Evolutionary conservation across 1,140 invertebrate genomes (phyloP), one percentile per base, ranked within the genome.

Genomic region (Halesus radiatus): DNA sequence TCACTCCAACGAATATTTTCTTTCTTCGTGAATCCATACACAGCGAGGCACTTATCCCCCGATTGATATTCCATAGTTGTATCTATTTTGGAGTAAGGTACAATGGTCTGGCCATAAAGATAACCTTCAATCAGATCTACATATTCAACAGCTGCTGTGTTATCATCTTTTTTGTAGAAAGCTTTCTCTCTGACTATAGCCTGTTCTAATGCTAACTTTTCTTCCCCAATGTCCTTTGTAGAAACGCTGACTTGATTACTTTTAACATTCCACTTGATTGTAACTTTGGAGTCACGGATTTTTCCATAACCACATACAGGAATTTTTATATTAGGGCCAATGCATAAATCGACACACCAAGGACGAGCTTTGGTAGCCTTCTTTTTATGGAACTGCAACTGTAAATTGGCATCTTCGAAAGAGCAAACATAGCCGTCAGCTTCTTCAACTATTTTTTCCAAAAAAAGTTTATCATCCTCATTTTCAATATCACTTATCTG

Each of bases 281-380:
- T 79, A 64, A 86, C 81, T 78, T 86, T 84, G 79, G 88, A 86
- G 84, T 88, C 87, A 84, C 86, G 87, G 10, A 87, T 81, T 84
- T 85, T 88, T 32, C 87, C 85, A 68, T 85, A 89, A 50, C 84
- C 77, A n/a, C 88, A 87, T 3, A 90, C 84, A 37, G 89, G 89
- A 84, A 90, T 89, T 81, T 86, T 87, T 18, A 89, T 87, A 81
- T 88, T 86, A 37, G 87, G 85, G 7, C 88, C 88, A 81, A 90
- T 88, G 79, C 84, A 85, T 29, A 90, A 80, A 81, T 89, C 87
- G 8, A 86, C 85, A 86, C 89, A 88, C 87, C 88, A 88, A 3
- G 87, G 85, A 1, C 72, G 75, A 5, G 87, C 78, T 70, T 85
- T 86, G 3, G 85, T 79, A 29, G 83, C 78, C 84, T 85, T 89